phyloP scores from a whole-genome alignment of 2,113 vertebrate species.

The Dolichotis patagonum region DNA sequence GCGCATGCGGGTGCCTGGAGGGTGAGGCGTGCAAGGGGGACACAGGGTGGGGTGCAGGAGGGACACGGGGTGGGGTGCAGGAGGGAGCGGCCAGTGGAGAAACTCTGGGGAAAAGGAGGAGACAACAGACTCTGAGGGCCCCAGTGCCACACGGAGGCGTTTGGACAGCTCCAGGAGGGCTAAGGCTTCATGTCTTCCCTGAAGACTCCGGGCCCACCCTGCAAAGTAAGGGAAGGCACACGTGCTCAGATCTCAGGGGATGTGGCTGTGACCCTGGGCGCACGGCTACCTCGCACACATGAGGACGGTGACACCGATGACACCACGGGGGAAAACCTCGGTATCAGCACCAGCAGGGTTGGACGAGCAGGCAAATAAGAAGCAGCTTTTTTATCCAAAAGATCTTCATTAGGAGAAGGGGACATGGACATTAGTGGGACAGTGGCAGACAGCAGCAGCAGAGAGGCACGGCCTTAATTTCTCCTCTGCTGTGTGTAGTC shows the following conservation, averaged over 20 bases:
- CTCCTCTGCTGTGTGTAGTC: fast-evolving
- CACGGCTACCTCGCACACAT: no score
- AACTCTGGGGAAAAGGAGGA: no score
- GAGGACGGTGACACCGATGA: no score
- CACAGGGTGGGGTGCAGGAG: fast-evolving
- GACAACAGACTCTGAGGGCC: not conserved
- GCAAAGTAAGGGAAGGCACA: not conserved
- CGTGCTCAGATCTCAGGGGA: not conserved
- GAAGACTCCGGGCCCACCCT: not conserved
- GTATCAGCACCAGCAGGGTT: not conserved
- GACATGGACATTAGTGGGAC: fast-evolving
- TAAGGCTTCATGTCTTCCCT: no score
- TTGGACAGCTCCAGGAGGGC: fast-evolving
- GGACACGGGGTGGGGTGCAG: not conserved
- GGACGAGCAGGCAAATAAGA: not conserved
- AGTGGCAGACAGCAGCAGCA: not conserved
- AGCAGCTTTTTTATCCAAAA: not conserved
- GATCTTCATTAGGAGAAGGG: fast-evolving
- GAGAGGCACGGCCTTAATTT: not conserved
- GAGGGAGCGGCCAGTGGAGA: not conserved
- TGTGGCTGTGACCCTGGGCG: not conserved
- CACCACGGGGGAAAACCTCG: not conserved
- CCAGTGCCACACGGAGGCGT: not conserved
- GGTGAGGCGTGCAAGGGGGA: not conserved
- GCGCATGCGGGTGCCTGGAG: not conserved